Base-by-base conservation (phyloP, 2,888 invertebrate genomes). In the Uloborus plumipes region DNA sequence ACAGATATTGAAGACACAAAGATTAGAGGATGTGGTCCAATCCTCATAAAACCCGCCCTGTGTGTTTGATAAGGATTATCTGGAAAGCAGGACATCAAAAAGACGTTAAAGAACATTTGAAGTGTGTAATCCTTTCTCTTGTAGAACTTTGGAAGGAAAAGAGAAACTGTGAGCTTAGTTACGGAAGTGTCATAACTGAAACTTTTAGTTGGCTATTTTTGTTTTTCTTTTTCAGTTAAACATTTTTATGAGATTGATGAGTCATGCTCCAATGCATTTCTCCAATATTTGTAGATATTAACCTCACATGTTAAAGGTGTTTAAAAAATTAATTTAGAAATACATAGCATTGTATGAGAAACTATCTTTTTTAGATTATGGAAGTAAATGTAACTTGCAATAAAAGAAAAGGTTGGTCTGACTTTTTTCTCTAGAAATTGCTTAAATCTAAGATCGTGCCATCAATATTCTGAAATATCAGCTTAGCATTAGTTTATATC, bases 1-100 rank as follows among this genome's bases (percentile, higher is more conserved):
- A 51, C 59, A 76, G 20, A 58, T 67, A 67, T 26, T 20, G 49
- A 59, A 15, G 61, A 22, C 47, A 51, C 47, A 69, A 61, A 61
- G 61, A 69, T 67, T 62, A 67, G 20, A 16, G 39, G 11, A 20
- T 31, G 49, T 64, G 65, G 49, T 71, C 64, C 62, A 77, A 77
- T 49, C 47, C 55, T 77, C 69, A 58, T 77, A 77, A 77, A 77
- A 59, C 22, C 58, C 18, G 18, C 31, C 50, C 18, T 71, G 39
- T 65, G 31, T 64, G 47, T 62, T 77, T 22, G 77, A 77, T 77
- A 77, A 71, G 58, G 70, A 65, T 77, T 71, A 77, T 65, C 55
- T 77, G 49, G 55, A 64, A 51, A 51, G 51, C 66, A 26, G 64
- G 64, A 26, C 65, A 65, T 71, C 65, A 77, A 70, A 77, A 58